Evolutionary conservation across 2,888 invertebrate species (phyloP).

Genomic region (Tipula confusa): DNA sequence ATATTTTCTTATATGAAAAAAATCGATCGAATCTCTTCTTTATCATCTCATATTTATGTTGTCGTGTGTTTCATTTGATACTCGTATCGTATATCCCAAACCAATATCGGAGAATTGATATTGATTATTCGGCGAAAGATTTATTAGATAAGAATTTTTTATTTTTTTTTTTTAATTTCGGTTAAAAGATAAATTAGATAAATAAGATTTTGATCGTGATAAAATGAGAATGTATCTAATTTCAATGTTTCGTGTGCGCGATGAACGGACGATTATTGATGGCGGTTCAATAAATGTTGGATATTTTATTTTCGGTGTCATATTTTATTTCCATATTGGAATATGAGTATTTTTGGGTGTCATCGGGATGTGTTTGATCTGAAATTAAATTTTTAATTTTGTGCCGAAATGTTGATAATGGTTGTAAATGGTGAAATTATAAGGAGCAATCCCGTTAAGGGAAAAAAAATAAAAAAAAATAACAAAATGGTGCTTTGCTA

Average conservation of each 20-base stretch:
- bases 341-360: background rate
- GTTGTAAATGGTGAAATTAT: too few species aligned
- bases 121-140: background rate
- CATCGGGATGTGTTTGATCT: too few species aligned
- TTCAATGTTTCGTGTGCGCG: background rate
- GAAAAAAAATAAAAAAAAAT: too few species aligned
- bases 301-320: background rate
- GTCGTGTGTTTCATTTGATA: too few species aligned
- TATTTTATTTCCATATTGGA: background rate
- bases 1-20: background rate
- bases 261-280: background rate
- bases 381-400: too few species aligned
- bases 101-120: background rate
- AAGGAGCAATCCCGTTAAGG: too few species aligned
- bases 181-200: slow-evolving; percentile 6
- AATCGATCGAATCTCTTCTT: background rate
- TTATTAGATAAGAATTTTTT: background rate
- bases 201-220: slow-evolving; percentile 25
- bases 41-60: background rate
- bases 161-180: background rate
- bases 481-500: too few species aligned
- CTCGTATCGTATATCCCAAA: background rate
- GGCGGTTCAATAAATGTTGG: background rate
- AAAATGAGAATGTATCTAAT: background rate
- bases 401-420: too few species aligned